Evolutionary conservation across 2,888 invertebrate genomes (phyloP).

Genomic region (Crematogaster levior): DNA sequence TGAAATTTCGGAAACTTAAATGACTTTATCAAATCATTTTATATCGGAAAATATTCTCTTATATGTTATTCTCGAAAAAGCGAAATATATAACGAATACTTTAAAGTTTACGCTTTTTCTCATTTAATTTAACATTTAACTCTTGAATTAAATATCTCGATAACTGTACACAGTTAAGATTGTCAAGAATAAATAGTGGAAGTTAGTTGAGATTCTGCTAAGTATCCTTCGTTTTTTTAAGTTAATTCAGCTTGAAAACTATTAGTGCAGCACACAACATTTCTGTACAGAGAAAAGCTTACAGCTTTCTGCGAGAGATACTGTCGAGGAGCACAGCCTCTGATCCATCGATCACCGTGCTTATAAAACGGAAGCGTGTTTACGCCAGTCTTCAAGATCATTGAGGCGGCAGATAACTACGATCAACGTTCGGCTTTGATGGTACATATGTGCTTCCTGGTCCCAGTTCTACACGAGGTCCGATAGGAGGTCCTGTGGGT

Average conservation of each 20-base stretch:
- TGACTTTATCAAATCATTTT: too few species aligned
- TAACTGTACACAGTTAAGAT: neutral
- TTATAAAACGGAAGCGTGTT: neutral
- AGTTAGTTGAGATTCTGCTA: neutral
- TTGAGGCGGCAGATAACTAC: constrained; percentile 79
- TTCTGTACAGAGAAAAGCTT: neutral
- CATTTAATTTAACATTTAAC: neutral
- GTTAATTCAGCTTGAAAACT: neutral
- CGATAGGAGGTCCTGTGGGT: constrained; percentile 9
- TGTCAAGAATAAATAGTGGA: neutral
- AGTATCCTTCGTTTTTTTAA: neutral
- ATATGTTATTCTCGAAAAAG: neutral
- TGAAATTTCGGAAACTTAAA: too few species aligned
- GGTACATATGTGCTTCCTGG: constrained; percentile 71
- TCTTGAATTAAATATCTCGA: constrained; percentile 1
- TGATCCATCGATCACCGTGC: neutral
- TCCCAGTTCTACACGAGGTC: constrained; percentile 18
- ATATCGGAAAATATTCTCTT: too few species aligned
- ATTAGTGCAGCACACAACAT: neutral
- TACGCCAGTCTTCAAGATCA: neutral
- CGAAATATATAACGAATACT: neutral
- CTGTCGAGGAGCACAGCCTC: neutral
- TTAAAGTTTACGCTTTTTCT: neutral
- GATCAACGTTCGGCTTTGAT: constrained; percentile 72
- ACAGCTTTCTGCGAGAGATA: neutral